Percentiles rank a stretch among this genome's conserved stretches.
These are phyloP conservation scores for Andricus grossulariae DNA, from an alignment of 1,140 invertebrate species.

Conservation along the genomic window DNA sequence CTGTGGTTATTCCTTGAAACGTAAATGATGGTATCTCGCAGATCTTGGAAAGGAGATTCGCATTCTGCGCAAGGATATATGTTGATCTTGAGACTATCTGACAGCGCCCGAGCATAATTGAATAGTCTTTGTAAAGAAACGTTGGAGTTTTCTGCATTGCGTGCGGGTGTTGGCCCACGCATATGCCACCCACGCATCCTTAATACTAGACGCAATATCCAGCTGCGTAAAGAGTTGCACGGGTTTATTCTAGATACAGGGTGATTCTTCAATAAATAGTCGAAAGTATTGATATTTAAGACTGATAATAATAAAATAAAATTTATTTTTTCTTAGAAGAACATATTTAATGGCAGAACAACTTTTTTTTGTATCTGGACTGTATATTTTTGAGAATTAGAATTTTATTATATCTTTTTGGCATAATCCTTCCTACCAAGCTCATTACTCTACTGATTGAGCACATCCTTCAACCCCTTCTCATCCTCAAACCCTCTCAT, in stretches of 20 bases:
- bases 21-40: neutral
- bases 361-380: too few species aligned
- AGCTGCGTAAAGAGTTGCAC: constrained; percentile 25
- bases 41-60: constrained; percentile 3
- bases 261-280: neutral
- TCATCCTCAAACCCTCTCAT: too few species aligned
- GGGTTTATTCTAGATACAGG: constrained; percentile 1
- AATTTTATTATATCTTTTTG: too few species aligned
- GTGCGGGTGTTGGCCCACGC: constrained; percentile 25
- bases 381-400: too few species aligned
- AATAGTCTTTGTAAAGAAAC: constrained; percentile 25
- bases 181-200: constrained; percentile 1
- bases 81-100: constrained; percentile 8
- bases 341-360: too few species aligned
- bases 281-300: too few species aligned
- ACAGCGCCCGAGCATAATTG: constrained; percentile 19
- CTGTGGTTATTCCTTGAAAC: neutral
- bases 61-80: constrained; percentile 1
- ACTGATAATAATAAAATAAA: too few species aligned
- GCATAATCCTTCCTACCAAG: too few species aligned
- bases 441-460: too few species aligned
- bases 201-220: constrained; percentile 1
- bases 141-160: constrained; percentile 8
- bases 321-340: too few species aligned
- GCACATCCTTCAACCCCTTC: too few species aligned